Conservation (phyloP, 2,888 invertebrate genomes). For the Reticulitermes lucifugus region DNA sequence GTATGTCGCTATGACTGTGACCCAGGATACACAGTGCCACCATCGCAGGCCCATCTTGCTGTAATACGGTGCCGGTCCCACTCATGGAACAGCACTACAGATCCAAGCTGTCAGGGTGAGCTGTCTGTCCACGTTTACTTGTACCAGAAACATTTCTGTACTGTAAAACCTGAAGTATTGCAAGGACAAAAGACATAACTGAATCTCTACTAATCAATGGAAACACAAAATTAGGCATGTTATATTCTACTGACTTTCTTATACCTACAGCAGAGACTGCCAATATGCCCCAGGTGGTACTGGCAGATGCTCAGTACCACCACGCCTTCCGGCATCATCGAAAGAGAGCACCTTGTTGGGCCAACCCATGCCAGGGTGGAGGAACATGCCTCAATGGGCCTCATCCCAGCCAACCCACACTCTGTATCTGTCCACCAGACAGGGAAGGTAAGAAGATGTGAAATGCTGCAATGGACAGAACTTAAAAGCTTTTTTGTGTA, state of each 20-base stretch:
- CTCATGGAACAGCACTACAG: conserved; percentile 51
- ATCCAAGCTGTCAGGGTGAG: conserved; percentile 49
- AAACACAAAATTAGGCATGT: too few species aligned
- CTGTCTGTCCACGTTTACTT: not conserved
- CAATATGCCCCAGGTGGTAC: not conserved
- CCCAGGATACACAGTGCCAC: conserved; percentile 44
- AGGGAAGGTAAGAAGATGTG: conserved; percentile 40
- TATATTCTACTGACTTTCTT: too few species aligned
- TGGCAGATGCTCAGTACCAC: conserved; percentile 1
- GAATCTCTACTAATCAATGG: too few species aligned
- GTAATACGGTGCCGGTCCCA: conserved; percentile 45
- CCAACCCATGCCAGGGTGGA: conserved; percentile 49
- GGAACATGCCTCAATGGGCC: conserved; percentile 49
- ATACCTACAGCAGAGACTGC: not conserved
- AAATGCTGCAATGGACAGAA: too few species aligned
- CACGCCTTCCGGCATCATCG: conserved; percentile 22
- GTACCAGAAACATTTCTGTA: too few species aligned
- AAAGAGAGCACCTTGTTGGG: conserved; percentile 42
- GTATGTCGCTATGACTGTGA: conserved; percentile 50
- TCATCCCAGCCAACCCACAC: conserved; percentile 33
- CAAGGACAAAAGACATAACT: too few species aligned
- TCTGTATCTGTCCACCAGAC: conserved; percentile 49
- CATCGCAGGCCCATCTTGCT: conserved; percentile 31
- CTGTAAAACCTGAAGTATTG: too few species aligned
- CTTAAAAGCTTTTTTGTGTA: too few species aligned